Evolutionary conservation across 1,140 invertebrate genomes (phyloP).

Genomic region (Ips typographus): DNA sequence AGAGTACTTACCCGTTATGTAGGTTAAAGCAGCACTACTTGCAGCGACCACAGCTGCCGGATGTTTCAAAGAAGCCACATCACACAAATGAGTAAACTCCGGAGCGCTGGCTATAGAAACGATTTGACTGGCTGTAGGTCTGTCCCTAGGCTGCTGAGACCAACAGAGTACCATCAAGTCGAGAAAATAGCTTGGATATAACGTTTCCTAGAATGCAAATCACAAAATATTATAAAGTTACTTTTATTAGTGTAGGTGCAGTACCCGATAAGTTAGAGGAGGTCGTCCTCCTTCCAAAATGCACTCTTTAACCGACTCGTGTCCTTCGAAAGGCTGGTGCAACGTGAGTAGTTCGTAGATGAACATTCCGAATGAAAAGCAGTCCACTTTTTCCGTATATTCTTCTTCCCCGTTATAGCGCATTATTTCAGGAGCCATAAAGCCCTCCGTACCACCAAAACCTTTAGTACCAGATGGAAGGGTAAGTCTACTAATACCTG

Average conservation of each 20-base stretch:
- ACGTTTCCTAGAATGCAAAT: constrained; percentile 58
- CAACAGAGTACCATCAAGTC: constrained; percentile 96
- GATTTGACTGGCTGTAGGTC: constrained; percentile 91
- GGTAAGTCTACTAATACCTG: constrained; percentile 83
- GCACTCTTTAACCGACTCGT: constrained; percentile 94
- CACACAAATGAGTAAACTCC: constrained; percentile 87
- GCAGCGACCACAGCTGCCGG: constrained; percentile 60
- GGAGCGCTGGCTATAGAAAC: constrained; percentile 88
- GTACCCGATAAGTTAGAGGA: constrained; percentile 75
- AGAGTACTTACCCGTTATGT: constrained; percentile 47
- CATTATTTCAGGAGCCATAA: constrained; percentile 99
- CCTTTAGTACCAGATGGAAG: constrained; percentile 92
- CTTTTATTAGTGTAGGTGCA: background rate
- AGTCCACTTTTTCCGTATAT: constrained; percentile 98
- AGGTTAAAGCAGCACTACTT: constrained; percentile 50
- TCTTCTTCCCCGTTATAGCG: constrained; percentile 97
- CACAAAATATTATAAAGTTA: background rate
- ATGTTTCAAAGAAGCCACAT: constrained; percentile 72
- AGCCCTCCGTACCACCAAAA: constrained; percentile 96
- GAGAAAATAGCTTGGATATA: constrained; percentile 87
- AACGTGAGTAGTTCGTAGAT: constrained; percentile 94
- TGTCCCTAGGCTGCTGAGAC: constrained; percentile 81
- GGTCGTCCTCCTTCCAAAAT: constrained; percentile 93
- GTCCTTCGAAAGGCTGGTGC: constrained; percentile 91
- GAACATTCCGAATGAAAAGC: constrained; percentile 99